Percentiles rank a stretch among this genome's conserved stretches.
Evolutionary conservation across 2,797 vertebrate species (phyloP).

Genomic region (Epinephelus coioides): DNA sequence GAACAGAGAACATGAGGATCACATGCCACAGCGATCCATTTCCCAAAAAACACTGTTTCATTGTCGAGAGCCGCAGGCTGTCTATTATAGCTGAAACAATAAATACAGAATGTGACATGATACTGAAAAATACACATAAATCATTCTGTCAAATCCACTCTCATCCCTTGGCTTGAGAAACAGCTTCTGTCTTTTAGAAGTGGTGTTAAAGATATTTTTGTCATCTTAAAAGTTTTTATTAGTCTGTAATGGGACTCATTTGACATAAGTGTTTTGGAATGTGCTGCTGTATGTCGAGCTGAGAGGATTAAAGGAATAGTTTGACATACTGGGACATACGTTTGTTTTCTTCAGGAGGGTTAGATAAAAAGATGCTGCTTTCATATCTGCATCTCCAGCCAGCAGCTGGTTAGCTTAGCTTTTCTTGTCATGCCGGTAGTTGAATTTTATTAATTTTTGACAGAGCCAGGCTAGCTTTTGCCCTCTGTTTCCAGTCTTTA

Average conservation of each 20-base stretch:
- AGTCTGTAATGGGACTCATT: not conserved
- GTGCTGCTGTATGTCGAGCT: not conserved
- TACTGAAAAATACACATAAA: slow-evolving; percentile 41
- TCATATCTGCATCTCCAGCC: not conserved
- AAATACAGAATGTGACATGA: slow-evolving; percentile 48
- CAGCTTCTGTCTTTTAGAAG: not conserved
- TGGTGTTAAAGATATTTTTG: slow-evolving; percentile 8
- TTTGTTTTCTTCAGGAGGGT: not conserved
- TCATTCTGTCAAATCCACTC: slow-evolving; percentile 36
- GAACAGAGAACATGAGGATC: slow-evolving; percentile 55
- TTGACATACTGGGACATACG: not conserved
- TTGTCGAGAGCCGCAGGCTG: slow-evolving; percentile 42
- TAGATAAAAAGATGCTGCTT: not conserved
- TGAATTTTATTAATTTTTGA: not conserved
- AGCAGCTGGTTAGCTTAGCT: not conserved
- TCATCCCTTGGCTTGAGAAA: slow-evolving; percentile 18
- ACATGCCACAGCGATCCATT: slow-evolving; percentile 35
- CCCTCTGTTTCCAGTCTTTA: not conserved
- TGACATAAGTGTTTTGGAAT: slow-evolving; percentile 17
- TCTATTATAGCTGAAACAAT: slow-evolving; percentile 45
- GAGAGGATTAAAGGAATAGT: not conserved
- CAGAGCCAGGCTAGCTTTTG: too few species aligned
- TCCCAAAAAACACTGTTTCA: slow-evolving; percentile 21
- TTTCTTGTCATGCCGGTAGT: not conserved
- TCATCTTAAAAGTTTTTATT: slow-evolving; percentile 24